Evolutionary conservation across 30 jellyfish, hydroid and myxozoan genomes (phyloP).

Genomic region (Rhopilema esculentum): DNA sequence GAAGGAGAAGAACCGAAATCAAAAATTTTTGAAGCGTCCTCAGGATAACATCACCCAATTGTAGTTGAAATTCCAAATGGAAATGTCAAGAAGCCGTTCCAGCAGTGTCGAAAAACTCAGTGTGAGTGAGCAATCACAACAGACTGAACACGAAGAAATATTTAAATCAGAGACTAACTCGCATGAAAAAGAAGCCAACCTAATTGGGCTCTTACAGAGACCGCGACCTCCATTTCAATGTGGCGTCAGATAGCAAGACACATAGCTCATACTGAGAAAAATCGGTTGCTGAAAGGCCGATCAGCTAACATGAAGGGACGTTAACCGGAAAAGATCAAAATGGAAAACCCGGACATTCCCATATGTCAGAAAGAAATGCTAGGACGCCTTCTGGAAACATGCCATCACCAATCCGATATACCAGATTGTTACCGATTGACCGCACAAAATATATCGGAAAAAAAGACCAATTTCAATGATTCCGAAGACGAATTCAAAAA

Average conservation of each 20-base stretch:
- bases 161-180: background rate
- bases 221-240: conserved; percentile 10
- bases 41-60: background rate
- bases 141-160: background rate
- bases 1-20: background rate
- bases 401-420: conserved; percentile 75
- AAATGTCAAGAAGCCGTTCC: background rate
- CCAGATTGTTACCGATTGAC: conserved; percentile 73
- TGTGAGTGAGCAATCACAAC: background rate
- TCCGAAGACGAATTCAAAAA: conserved; percentile 7
- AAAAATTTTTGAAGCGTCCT: background rate
- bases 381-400: conserved; percentile 60
- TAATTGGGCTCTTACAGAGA: background rate
- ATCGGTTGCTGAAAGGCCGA: background rate
- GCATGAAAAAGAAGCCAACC: background rate
- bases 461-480: background rate
- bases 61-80: background rate
- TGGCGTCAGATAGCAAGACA: conserved; percentile 8
- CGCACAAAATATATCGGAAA: conserved; percentile 66
- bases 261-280: background rate
- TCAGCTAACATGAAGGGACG: background rate
- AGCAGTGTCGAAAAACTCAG: background rate
- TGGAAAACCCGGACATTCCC: background rate
- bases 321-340: background rate
- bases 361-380: conserved; percentile 12